Percentiles rank a stretch among this genome's conserved stretches.
Conservation (phyloP, 1,140 invertebrate genomes). For the Diabrotica virgifera region DNA sequence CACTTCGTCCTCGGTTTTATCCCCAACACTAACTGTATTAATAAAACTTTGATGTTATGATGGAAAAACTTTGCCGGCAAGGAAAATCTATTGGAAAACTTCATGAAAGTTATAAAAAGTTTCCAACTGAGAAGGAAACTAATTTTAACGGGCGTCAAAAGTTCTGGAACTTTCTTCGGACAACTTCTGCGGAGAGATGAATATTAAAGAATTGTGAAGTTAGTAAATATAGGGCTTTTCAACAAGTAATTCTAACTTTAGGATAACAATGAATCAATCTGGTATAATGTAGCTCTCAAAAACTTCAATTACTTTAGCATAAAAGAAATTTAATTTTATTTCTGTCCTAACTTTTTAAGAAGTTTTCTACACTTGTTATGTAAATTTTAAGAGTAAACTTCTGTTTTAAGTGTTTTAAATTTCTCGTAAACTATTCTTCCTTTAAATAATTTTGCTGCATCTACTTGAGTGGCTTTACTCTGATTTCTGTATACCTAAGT, state of each 20-base stretch:
- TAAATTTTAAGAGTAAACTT: no score
- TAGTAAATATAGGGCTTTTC: conserved; percentile 11
- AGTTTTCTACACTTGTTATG: neutral
- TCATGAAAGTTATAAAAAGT: conserved; percentile 24
- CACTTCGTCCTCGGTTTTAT: neutral
- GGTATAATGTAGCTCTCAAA: conserved; percentile 1
- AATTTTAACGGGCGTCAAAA: conserved; percentile 29
- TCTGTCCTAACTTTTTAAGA: neutral
- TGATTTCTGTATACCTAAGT: no score
- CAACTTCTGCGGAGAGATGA: conserved; percentile 14
- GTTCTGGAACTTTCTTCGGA: conserved; percentile 12
- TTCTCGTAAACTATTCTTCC: no score
- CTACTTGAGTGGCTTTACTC: no score
- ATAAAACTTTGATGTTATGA: conserved; percentile 22
- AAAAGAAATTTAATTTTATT: conserved; percentile 1
- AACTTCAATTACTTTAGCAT: neutral
- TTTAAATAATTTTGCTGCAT: no score
- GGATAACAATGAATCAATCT: conserved; percentile 12
- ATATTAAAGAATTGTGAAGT: conserved; percentile 18
- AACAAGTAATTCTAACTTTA: conserved; percentile 16
- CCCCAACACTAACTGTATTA: conserved; percentile 15
- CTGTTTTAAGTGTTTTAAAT: no score
- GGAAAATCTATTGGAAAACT: conserved; percentile 18
- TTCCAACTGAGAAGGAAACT: conserved; percentile 26
- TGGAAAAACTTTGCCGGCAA: conserved; percentile 14